Percentiles rank a stretch among this genome's conserved stretches.
These are phyloP conservation scores for Thymelicus lineola DNA, from an alignment of 2,888 invertebrate species.

Conservation along the genomic window DNA sequence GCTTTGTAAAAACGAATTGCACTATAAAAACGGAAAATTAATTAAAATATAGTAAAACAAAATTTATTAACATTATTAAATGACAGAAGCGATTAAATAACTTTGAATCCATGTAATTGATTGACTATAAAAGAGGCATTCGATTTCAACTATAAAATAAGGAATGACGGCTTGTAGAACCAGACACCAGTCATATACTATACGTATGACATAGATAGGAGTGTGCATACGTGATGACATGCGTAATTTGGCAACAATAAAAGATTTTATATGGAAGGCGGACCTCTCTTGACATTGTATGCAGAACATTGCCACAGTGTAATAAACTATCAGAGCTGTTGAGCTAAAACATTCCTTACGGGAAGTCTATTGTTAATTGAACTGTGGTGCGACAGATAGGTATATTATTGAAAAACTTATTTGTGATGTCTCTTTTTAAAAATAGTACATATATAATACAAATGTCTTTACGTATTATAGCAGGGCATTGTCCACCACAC, in stretches of 20 bases:
- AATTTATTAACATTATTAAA: conserved; percentile 19
- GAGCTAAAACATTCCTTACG: neutral
- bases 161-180: neutral
- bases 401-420: no score
- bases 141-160: neutral
- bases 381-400: no score
- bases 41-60: conserved; percentile 30
- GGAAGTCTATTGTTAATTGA: no score
- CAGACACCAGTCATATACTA: neutral
- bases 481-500: no score
- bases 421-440: no score
- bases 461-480: no score
- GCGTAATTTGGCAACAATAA: neutral
- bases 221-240: neutral
- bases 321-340: conserved; percentile 5
- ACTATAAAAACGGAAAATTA: conserved; percentile 18
- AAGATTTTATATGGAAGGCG: conserved; percentile 1
- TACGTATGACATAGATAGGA: neutral
- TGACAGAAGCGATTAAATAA: conserved; percentile 18
- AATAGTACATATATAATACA: no score
- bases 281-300: neutral
- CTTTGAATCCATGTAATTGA: neutral
- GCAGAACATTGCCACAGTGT: neutral
- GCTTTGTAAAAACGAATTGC: neutral
- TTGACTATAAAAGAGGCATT: conserved; percentile 20